Conservation (phyloP, 1,140 invertebrate genomes). For the Dolichoris vasculosae region DNA sequence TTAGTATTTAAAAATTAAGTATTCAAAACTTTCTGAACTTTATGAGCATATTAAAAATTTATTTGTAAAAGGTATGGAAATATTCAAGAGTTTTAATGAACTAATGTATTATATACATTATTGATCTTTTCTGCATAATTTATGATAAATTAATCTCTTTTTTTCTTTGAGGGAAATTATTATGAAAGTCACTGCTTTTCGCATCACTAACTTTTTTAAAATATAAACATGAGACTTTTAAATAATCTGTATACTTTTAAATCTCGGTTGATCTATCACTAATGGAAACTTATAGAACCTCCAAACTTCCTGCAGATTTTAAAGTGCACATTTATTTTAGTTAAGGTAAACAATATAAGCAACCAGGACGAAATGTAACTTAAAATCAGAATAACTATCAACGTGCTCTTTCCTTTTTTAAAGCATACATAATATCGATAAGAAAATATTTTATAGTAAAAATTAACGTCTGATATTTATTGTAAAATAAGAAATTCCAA, state of each 20-base stretch:
- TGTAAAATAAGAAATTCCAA: too few species aligned
- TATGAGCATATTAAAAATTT: too few species aligned
- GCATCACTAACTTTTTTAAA: background rate
- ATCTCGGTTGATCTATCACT: background rate
- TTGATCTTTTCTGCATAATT: too few species aligned
- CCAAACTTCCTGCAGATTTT: background rate
- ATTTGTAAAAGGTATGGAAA: too few species aligned
- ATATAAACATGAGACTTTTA: background rate
- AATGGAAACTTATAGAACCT: background rate
- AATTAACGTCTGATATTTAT: background rate
- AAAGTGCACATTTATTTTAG: background rate
- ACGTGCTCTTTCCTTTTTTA: background rate
- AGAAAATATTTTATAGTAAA: background rate
- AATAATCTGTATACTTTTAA: background rate
- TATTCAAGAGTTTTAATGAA: too few species aligned
- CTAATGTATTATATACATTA: too few species aligned
- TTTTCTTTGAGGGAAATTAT: too few species aligned
- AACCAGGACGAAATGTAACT: background rate
- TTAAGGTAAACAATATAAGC: constrained; percentile 21
- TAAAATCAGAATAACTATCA: background rate
- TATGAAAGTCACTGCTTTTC: too few species aligned
- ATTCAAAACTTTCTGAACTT: too few species aligned
- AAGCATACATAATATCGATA: background rate
- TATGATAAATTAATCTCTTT: too few species aligned
- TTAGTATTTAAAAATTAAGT: too few species aligned